Conservation (phyloP, 2,113 vertebrate genomes). For the Synchiropus splendidus region DNA sequence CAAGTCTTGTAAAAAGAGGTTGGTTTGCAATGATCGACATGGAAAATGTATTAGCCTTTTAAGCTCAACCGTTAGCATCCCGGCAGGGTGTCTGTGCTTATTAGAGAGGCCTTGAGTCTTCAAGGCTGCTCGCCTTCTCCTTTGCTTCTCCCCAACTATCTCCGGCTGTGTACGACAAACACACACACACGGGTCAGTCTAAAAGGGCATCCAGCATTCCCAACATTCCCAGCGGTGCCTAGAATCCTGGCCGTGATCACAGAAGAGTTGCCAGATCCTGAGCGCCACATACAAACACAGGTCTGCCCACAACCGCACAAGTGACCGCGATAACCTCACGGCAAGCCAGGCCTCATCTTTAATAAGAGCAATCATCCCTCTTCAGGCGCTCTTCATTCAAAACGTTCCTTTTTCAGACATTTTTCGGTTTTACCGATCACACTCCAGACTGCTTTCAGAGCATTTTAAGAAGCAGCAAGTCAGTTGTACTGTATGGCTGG, state of each 20-base stretch:
- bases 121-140: constrained; percentile 28
- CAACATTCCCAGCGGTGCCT: constrained; percentile 47
- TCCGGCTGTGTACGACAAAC: constrained; percentile 1
- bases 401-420: neutral
- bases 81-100: constrained; percentile 14
- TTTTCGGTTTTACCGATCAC: neutral
- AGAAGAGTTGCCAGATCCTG: constrained; percentile 35
- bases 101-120: constrained; percentile 18
- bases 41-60: constrained; percentile 37
- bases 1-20: constrained; percentile 24
- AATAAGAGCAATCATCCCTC: constrained; percentile 1
- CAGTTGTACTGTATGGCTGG: no score
- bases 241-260: constrained; percentile 41
- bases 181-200: constrained; percentile 30
- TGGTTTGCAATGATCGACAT: constrained; percentile 33
- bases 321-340: constrained; percentile 9
- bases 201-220: constrained; percentile 51
- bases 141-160: constrained; percentile 22
- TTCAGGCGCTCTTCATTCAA: neutral
- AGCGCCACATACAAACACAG: constrained; percentile 7
- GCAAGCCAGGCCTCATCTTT: constrained; percentile 4
- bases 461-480: no score
- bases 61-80: constrained; percentile 13
- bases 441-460: no score
- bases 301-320: neutral